These are phyloP conservation scores for Harlomillsia oculata DNA, from an alignment of 1,140 invertebrate species.

Conservation along the genomic window DNA sequence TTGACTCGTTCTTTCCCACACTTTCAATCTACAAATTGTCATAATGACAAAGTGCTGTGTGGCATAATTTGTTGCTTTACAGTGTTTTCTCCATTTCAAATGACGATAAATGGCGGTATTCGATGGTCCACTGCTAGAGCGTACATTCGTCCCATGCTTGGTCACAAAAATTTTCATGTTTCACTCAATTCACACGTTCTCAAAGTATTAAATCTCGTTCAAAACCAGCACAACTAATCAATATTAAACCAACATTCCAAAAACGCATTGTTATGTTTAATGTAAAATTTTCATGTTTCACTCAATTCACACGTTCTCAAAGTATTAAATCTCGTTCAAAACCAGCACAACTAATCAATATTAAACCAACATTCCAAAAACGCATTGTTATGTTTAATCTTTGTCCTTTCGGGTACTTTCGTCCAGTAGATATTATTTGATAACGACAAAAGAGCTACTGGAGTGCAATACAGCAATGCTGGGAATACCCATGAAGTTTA, in stretches of 20 bases:
- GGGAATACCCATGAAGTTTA: constrained; percentile 39
- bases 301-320: constrained; percentile 21
- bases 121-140: constrained; percentile 72
- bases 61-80: not conserved
- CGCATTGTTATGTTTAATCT: too few relatives aligned
- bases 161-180: constrained; percentile 39
- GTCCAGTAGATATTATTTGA: constrained; percentile 47
- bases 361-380: too few relatives aligned
- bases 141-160: constrained; percentile 47
- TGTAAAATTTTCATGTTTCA: constrained; percentile 43
- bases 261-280: too few relatives aligned
- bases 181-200: constrained; percentile 21
- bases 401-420: too few relatives aligned
- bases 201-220: constrained; percentile 7
- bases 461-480: constrained; percentile 43
- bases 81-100: constrained; percentile 53
- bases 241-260: too few relatives aligned
- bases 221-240: too few relatives aligned
- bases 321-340: constrained; percentile 3
- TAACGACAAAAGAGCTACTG: constrained; percentile 44
- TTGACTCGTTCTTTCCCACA: too few relatives aligned
- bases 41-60: not conserved
- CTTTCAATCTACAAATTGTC: not conserved
- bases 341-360: too few relatives aligned
- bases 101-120: constrained; percentile 66